A percentile compares a stretch with the other conserved stretches of the same genome.
phyloP scores from a whole-genome alignment of 2,797 vertebrate genomes.

The Acipenser ruthenus region DNA sequence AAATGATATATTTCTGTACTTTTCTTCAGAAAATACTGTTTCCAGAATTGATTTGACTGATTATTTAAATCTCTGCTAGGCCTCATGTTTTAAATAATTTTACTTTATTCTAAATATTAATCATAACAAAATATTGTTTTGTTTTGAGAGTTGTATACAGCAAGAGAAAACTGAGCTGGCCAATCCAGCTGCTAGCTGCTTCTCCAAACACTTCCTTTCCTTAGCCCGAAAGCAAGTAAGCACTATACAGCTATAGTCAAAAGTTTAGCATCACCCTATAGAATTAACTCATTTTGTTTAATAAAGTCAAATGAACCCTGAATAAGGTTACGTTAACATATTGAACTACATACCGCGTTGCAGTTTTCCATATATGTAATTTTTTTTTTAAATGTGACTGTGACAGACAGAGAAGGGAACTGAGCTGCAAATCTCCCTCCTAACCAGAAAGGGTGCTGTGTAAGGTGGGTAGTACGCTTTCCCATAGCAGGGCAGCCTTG shows the following conservation, averaged over 20 bases:
- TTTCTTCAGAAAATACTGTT: constrained; percentile 3
- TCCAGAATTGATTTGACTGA: constrained; percentile 6
- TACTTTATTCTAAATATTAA: background rate
- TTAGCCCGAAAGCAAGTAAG: background rate
- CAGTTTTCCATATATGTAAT: too few relatives aligned
- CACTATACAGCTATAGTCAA: background rate
- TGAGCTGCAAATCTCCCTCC: too few relatives aligned
- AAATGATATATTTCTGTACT: constrained; percentile 15
- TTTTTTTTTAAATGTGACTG: too few relatives aligned
- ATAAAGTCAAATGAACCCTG: too few relatives aligned
- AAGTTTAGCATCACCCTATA: background rate
- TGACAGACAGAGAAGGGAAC: too few relatives aligned
- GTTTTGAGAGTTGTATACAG: constrained; percentile 20
- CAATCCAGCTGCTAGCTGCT: constrained; percentile 19
- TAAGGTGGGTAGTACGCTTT: too few relatives aligned
- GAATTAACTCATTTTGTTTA: too few relatives aligned
- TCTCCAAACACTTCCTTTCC: constrained; percentile 2
- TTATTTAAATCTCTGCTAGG: constrained; percentile 1
- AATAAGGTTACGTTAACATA: too few relatives aligned
- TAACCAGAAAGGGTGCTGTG: too few relatives aligned
- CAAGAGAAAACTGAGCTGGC: constrained; percentile 28
- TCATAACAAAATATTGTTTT: constrained; percentile 22
- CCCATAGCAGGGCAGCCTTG: too few relatives aligned
- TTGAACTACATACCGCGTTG: too few relatives aligned
- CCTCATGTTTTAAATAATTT: background rate